Base-by-base conservation (phyloP, 1,140 invertebrate genomes). In the Lucilia cuprina region DNA sequence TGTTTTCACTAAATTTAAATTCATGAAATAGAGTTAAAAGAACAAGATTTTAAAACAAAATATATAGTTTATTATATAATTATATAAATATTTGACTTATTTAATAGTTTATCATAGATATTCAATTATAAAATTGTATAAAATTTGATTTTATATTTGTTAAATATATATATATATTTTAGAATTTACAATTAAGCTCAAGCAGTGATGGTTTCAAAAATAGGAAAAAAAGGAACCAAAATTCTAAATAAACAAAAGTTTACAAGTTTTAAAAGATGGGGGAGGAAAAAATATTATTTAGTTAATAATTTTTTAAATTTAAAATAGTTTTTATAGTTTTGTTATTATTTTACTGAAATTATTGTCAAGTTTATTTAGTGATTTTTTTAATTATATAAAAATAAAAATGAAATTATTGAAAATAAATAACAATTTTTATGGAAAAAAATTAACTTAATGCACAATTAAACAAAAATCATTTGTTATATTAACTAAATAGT, bases 51-150 rank as follows among this genome's bases (percentile, higher is more conserved):
- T 12, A 55, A 55, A 55, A 55, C 2, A 55, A 55, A 55, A 55
- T 55, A 55, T n/a, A n/a, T n/a, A n/a, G n/a, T n/a, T n/a, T n/a
- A n/a, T n/a, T 55, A 7, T 13, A 7, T 55, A 55, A 8, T 55
- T 70, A 55, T 55, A 55, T 55, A 55, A 55, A 55, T 55, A 55
- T 55, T 55, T 70, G n/a, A 70, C 65, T 70, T 70, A 70, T 70
- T 70, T 2, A 70, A 70, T 70, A 70, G 65, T 70, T 70, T 70
- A 70, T 70, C 65, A 70, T 70, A 70, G n/a, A 70, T 70, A 70
- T 70, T 70, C 65, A 70, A 19, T 21, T 70, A 70, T 10, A 70
- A 70, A 70, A 70, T 70, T 19, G 65, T 70, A 70, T 70, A 70
- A 70, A 70, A 70, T 70, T 70, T 19, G n/a, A 70, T 70, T 70